Percentiles rank a stretch among this genome's conserved stretches.
Conservation (phyloP, 1,140 invertebrate genomes). For the Thereuonema tuberculata region DNA sequence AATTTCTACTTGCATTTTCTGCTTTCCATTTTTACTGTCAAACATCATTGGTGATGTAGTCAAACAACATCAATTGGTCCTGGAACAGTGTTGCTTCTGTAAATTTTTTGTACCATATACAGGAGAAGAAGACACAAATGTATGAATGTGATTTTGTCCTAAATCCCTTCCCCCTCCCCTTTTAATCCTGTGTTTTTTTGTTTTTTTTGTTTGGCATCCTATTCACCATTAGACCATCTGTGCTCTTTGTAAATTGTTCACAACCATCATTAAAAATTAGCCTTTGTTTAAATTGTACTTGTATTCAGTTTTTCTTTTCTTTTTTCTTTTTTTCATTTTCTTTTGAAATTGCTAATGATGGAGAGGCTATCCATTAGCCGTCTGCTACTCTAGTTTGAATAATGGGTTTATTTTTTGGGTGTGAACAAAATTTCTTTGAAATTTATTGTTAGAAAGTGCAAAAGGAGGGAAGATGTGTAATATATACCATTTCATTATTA, state of each 20-base stretch:
- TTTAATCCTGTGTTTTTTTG: constrained; percentile 10
- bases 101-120: constrained; percentile 13
- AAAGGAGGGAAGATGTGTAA: background rate
- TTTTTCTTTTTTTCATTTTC: background rate
- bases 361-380: constrained; percentile 1
- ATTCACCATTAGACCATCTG: constrained; percentile 16
- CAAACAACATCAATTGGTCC: background rate
- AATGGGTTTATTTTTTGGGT: background rate
- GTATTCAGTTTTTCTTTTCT: background rate
- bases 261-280: constrained; percentile 13
- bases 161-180: constrained; percentile 4
- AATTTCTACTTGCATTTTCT: constrained; percentile 12
- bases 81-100: constrained; percentile 11
- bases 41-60: constrained; percentile 9
- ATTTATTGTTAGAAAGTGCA: background rate
- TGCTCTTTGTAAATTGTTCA: constrained; percentile 20
- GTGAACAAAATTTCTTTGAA: background rate
- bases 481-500: background rate
- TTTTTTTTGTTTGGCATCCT: constrained; percentile 11
- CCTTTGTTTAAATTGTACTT: too few relatives aligned
- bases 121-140: background rate
- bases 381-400: background rate
- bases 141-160: constrained; percentile 1
- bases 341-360: background rate
- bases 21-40: constrained; percentile 12